phyloP scores from a whole-genome alignment of 2,113 vertebrate genomes.

The Sialia sialis region DNA sequence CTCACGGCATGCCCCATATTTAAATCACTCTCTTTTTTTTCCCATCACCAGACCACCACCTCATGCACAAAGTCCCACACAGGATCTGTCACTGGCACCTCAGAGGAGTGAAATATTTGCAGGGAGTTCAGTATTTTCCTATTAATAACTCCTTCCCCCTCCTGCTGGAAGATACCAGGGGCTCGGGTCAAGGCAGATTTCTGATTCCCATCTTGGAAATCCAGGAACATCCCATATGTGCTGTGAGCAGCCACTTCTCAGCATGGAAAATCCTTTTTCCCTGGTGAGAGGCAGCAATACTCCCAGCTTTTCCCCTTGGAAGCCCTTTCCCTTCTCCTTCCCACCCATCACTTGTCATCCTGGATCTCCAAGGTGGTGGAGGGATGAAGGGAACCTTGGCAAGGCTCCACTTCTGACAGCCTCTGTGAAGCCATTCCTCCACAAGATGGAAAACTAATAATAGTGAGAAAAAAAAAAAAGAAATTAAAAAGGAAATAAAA shows the following conservation, averaged over 20 bases:
- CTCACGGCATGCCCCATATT: background rate
- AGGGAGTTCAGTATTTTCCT: background rate
- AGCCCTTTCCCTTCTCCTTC: background rate
- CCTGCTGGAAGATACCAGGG: background rate
- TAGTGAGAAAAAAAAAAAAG: background rate
- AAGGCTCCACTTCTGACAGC: background rate
- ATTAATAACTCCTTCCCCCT: background rate
- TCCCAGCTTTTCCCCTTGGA: background rate
- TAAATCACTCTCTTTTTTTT: background rate
- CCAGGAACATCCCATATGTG: background rate
- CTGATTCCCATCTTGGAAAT: background rate
- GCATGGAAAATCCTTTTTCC: background rate
- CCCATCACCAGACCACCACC: background rate
- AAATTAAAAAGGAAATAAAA: background rate
- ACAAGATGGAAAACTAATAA: background rate
- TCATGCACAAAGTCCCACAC: conserved; percentile 24
- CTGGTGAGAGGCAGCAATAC: background rate
- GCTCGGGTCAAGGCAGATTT: background rate
- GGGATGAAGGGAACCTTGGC: background rate
- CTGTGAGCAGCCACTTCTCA: background rate
- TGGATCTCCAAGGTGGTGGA: accelerated
- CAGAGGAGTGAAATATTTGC: background rate
- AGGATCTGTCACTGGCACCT: conserved; percentile 38
- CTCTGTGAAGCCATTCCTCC: background rate
- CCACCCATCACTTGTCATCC: background rate